These are phyloP conservation scores for Tenebrosternarchus preto DNA, from an alignment of 2,113 vertebrate species.

Conservation along the genomic window DNA sequence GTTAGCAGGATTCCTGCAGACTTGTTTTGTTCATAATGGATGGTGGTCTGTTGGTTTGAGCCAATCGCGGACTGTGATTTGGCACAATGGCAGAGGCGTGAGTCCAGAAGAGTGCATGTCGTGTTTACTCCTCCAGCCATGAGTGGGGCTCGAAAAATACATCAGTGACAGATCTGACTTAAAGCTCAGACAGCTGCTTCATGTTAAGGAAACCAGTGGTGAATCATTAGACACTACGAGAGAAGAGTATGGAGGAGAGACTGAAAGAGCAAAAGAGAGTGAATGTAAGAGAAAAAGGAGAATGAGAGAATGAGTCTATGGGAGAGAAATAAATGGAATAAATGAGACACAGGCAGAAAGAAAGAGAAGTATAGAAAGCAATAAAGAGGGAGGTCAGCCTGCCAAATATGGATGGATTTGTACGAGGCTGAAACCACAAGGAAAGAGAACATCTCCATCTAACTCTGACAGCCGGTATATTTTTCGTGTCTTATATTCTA, in stretches of 20 bases:
- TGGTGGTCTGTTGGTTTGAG: neutral
- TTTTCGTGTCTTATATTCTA: no score
- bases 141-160: slow-evolving; percentile 19
- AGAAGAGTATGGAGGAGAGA: neutral
- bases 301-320: neutral
- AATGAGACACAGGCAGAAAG: neutral
- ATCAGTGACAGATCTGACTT: neutral
- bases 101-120: neutral
- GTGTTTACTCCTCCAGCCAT: neutral
- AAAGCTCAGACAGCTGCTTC: slow-evolving; percentile 11
- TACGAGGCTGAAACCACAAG: no score
- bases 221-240: slow-evolving; percentile 20
- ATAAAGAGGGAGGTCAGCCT: neutral
- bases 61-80: neutral
- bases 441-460: no score
- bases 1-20: neutral
- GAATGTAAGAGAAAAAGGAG: neutral
- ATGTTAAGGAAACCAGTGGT: neutral
- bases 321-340: neutral
- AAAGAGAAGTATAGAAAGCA: neutral
- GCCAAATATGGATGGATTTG: no score
- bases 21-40: neutral
- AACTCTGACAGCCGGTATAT: no score
- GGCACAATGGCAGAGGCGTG: neutral
- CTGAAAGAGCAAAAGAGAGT: neutral